Evolutionary conservation across 2,113 vertebrate species (phyloP).

Genomic region (Pipra filicauda): DNA sequence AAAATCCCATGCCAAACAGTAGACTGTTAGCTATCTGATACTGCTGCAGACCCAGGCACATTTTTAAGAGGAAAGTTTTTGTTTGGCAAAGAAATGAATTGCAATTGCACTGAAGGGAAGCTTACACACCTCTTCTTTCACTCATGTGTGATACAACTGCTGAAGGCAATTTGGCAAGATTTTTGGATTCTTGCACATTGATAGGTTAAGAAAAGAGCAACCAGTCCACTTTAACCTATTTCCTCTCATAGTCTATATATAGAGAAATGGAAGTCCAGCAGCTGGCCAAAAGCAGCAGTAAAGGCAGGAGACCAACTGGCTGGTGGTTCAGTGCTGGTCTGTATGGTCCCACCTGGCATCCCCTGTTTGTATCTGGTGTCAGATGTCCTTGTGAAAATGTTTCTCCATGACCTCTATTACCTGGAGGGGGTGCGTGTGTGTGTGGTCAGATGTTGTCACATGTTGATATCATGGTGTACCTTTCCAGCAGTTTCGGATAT

Average conservation of each 20-base stretch:
- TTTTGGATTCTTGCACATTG: not conserved
- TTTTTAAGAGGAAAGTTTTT: conserved; percentile 26
- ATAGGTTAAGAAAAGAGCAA: not conserved
- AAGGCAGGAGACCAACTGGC: not conserved
- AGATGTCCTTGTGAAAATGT: not conserved
- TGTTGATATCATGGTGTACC: not conserved
- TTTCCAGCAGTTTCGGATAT: not conserved
- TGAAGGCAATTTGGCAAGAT: not conserved
- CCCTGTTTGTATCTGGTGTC: not conserved
- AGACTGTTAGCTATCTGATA: not conserved
- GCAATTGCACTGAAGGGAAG: not conserved
- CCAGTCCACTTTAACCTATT: not conserved
- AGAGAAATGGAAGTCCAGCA: not conserved
- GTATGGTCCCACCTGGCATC: not conserved
- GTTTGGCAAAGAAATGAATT: conserved; percentile 19
- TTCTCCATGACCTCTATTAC: not conserved
- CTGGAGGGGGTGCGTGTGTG: not conserved
- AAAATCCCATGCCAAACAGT: conserved; percentile 24
- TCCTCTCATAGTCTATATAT: not conserved
- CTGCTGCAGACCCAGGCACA: not conserved
- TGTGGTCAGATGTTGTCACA: not conserved
- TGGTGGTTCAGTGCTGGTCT: not conserved
- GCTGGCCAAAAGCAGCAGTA: not conserved
- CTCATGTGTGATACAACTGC: not conserved
- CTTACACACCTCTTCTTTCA: not conserved